Base-by-base conservation (phyloP, 64 coral and sea anemone species). In the Montipora capricornis region DNA sequence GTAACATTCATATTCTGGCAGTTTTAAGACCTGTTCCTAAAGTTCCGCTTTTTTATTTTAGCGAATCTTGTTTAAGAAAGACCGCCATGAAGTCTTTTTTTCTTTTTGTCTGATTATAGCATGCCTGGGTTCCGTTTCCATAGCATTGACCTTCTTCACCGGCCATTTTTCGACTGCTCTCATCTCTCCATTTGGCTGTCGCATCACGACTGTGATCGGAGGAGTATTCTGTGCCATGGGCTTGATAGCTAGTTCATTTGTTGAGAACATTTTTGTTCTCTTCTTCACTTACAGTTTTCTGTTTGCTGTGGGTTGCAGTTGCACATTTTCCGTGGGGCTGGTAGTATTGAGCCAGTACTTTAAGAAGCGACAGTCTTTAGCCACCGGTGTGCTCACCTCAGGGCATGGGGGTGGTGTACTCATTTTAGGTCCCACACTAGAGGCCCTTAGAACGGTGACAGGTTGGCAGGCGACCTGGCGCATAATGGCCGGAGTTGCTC, bases 321-420 rank as follows among this genome's bases (percentile, higher is more conserved):
- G 64, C 74, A 84, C 82, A 8, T 94, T 62, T 49, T 88, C 92
- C 4, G 29, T 85, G 0, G 55, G 85, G 22, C 73, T 94, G 20
- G 61, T 80, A 13, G 80, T 94, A 47, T 80, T 94, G 13, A 86
- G 76, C 17, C 88, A 73, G 66, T 94, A 89, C 85, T 94, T 94
- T 77, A 88, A 61, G 44, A 82, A 44, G 11, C 26, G 26, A 26
- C 26, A 26, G 26, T 26, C 26, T 26, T 26, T 26, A 26, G 0
- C 26, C 26, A 26, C 26, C 26, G 26, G 26, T 26, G 26, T 26
- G 26, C 26, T 26, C 26, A 26, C 26, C 26, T 26, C 26, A 26
- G 26, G 26, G 26, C 26, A 26, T 26, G 26, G 26, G 26, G 26
- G 26, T 26, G 26, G 26, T 26, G 26, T 26, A 26, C 26, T 26